Base-by-base conservation (phyloP, 2,113 vertebrate genomes). In the Lycocorax pyrrhopterus region DNA sequence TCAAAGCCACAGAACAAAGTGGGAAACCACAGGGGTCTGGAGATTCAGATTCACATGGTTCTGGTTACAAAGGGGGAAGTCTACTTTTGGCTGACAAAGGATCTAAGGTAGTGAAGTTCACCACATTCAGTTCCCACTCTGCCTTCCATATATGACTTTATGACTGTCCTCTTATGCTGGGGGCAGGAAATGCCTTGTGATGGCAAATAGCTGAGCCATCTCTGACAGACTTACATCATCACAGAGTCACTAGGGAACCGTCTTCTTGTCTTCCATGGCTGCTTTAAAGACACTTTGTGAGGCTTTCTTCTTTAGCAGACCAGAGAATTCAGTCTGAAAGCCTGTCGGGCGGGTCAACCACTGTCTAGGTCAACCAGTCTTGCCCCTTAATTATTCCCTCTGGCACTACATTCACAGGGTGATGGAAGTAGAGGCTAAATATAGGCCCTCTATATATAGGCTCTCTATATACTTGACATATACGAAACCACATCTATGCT, bases 371-470 rank as follows among this genome's bases (percentile, higher is more conserved):
- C 96, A 95, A 9, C 64, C 94, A 94, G 87, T 17, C 87, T 94
- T 96, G 95, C 95, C 92, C 94, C 95, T 90, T 96, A 96, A 95
- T 96, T 94, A 96, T 93, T 96, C 95, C 94, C 90, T 95, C 93
- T 81, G 94, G 94, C 90, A 72, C 84, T 90, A 44, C 72, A 90
- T 95, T 95, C 96, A 89, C 76, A 89, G 94, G 76, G 88, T 69
- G 75, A 69, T 97, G 76, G 90, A 86, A 96, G 75, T 51, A 83
- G 55, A 92, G 12, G 76, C 94, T 97, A 95, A 96, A 93, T 93
- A 93, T 94, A 94, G 67, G 71, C 29, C 39, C 35, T 87, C 80
- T 94, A 30, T 96, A 92, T 87, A 89, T 92, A 90, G 83, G 35
- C 44, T 84, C 7, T 84, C 55, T 88, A 15, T 92, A 90, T 75